Evolutionary conservation across 2,797 vertebrate species (phyloP).

Genomic region (Pseudochirops cupreus): DNA sequence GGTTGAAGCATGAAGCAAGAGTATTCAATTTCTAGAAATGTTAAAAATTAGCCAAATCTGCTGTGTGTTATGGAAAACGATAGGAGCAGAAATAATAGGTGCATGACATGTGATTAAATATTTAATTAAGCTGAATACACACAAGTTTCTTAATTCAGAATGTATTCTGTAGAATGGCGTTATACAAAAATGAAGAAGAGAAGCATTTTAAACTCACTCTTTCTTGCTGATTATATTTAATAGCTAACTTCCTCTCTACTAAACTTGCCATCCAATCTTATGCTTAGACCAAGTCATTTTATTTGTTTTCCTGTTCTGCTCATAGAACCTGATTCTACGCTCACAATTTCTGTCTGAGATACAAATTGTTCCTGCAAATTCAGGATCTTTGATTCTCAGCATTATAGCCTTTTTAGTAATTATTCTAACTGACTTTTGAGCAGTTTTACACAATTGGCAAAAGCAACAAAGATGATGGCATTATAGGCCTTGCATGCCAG

Average conservation of each 20-base stretch:
- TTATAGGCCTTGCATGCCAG: background rate
- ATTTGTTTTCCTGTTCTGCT: background rate
- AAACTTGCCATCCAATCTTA: constrained; percentile 46
- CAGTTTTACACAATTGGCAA: background rate
- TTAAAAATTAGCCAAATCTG: constrained; percentile 69
- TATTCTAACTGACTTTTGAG: constrained; percentile 53
- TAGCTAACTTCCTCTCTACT: constrained; percentile 22
- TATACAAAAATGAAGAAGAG: constrained; percentile 57
- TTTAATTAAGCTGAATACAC: constrained; percentile 75
- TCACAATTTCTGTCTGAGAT: background rate
- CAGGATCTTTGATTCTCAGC: constrained; percentile 42
- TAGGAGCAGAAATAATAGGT: constrained; percentile 53
- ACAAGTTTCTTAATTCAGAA: constrained; percentile 61
- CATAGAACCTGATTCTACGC: constrained; percentile 7
- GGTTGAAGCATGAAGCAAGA: constrained; percentile 59
- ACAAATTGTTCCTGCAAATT: constrained; percentile 15
- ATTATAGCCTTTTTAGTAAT: constrained; percentile 26
- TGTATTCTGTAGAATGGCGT: constrained; percentile 42
- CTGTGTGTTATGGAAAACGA: constrained; percentile 56
- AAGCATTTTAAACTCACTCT: constrained; percentile 23
- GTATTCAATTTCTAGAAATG: constrained; percentile 53
- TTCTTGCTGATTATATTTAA: constrained; percentile 61
- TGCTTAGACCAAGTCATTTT: background rate
- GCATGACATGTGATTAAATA: constrained; percentile 70
- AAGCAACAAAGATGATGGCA: constrained; percentile 4